Evolutionary conservation across 2,797 vertebrate species (phyloP), one percentile per base, ranked within the genome.

Genomic region (Gephyroberyx darwinii): DNA sequence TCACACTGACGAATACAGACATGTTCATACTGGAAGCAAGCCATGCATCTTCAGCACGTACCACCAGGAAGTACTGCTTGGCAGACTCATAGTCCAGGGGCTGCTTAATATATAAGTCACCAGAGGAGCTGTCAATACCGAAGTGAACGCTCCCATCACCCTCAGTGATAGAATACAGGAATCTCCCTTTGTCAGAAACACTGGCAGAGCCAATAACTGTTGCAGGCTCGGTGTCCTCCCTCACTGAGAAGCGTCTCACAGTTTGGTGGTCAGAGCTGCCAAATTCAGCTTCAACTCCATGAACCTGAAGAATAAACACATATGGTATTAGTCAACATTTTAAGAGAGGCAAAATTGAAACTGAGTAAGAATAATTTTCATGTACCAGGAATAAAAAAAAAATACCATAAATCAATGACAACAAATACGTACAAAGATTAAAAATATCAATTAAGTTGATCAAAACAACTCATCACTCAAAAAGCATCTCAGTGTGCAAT

Each of bases 51-150:
- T 94, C 91, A 31, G 92, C 86, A 16, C 75, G 79, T 48, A 96
- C 89, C 78, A 92, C 78, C 62, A 98, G 88, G 76, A 94, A 88
- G 84, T 96, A 96, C 70, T 94, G 94, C 0, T 90, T 81, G 5
- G 83, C 78, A 0, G 90, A 90, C 90, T 98, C 97, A 26, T 96
- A 98, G 91, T 99, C 96, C 72, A 98, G 93, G 26, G 92, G 93
- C 83, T 93, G 95, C 70, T 91, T 93, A 74, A 97, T 85, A 52
- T 96, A 96, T n/a, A 99, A 76, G 54, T 97, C 92, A 4, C 97
- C 97, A 1, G 93, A 94, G 0, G 84, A 85, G 77, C 86, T 61
- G 62, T 97, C 91, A 1, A 98, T 86, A 73, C 93, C 94, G 69
- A 98, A 98, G 85, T 94, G 91, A 60, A 80, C 22, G 48, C 88